These are phyloP conservation scores for Sarotherodon lohbergeri DNA, from an alignment of 2,113 vertebrate species.

Conservation along the genomic window DNA sequence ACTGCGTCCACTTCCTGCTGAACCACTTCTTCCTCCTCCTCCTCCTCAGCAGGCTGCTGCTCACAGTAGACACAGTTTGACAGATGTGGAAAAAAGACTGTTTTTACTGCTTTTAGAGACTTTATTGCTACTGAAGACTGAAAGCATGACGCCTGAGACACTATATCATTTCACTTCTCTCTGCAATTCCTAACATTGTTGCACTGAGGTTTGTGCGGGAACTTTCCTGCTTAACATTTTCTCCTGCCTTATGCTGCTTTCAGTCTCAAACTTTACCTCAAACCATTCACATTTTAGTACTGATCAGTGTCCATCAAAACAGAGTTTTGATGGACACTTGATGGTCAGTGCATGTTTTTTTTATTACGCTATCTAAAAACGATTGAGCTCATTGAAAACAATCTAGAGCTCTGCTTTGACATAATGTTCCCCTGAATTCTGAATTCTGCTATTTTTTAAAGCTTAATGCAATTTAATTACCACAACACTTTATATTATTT, in stretches of 20 bases:
- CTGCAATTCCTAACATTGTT: not conserved
- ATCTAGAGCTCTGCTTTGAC: not conserved
- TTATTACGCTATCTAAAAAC: not conserved
- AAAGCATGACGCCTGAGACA: not conserved
- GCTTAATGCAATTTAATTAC: too few species aligned
- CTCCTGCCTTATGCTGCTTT: not conserved
- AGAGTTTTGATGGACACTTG: too few species aligned
- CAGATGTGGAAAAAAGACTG: not conserved
- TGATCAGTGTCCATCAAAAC: not conserved
- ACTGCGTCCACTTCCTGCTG: conserved; percentile 48
- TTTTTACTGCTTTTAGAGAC: not conserved
- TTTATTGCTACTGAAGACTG: not conserved
- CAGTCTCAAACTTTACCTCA: not conserved
- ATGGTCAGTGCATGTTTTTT: not conserved
- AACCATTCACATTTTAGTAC: not conserved
- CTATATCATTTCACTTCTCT: not conserved
- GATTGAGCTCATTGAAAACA: too few species aligned
- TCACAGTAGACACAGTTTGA: conserved; percentile 20
- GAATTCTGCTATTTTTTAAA: too few species aligned
- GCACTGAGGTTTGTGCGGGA: not conserved
- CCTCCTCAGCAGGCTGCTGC: conserved; percentile 46
- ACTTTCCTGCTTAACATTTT: not conserved
- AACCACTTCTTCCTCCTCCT: conserved; percentile 42
- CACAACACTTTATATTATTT: too few species aligned
- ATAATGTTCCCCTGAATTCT: too few species aligned